Evolutionary conservation across 1,140 invertebrate species (phyloP), one percentile per base, ranked within the genome.

Genomic region (Drosophila eugracilis): DNA sequence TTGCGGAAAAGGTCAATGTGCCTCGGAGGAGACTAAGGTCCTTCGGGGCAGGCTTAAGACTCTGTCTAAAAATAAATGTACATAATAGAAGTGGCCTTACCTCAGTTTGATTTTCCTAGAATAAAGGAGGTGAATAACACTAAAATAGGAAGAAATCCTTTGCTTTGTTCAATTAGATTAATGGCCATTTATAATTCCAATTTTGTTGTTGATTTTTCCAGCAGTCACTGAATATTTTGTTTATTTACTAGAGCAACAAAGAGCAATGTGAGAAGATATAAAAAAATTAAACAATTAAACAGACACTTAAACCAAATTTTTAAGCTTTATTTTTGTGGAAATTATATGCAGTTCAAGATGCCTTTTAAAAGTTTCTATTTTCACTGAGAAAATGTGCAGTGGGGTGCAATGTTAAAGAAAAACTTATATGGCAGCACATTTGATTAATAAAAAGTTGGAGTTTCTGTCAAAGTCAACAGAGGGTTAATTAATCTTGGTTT

Each of bases 11-110:
- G 78, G 67, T 83, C 78, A 83, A 83, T 83, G 74, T 47, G 69
- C 78, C 72, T 39, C 49, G 50, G 12, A 39, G 41, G 50, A 26
- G 47, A 32, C 48, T 19, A 6, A 47, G 15, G 45, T 19, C 45
- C 72, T 73, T 76, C 17, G 55, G 66, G 78, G 52, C 73, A 34
- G 24, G 69, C 47, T 81, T 73, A 60, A 34, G 47, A 22, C 39
- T 22, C 44, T 72, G 39, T 60, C 80, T 84, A 85, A 79, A 85
- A 85, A 85, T 85, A 79, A 83, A 77, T 58, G 49, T 19, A 77
- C 72, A 55, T 78, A 60, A 69, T 78, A 41, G 44, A 53, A 70
- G 47, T 53, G 28, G 49, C 26, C 19, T 14, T 17, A 15, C 34
- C 52, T 30, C 10, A 58, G 47, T 78, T 74, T 54, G 59, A 75